A percentile compares a stretch with the other conserved stretches of the same genome.
Evolutionary conservation across 2,888 invertebrate species (phyloP).

Genomic region (Agelastica alni): DNA sequence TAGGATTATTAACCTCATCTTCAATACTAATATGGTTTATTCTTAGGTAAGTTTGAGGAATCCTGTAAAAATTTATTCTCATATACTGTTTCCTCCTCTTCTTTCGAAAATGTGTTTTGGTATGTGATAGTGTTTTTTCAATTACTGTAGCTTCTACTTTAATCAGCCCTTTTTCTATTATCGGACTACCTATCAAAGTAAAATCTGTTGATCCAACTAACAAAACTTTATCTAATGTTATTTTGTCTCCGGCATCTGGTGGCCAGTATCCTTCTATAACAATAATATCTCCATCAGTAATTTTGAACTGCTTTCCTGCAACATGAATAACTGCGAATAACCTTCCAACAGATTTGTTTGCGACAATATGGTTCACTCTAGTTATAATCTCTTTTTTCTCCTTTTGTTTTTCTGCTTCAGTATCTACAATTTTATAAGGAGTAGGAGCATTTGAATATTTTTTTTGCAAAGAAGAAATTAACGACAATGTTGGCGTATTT

Average conservation of each 20-base stretch:
- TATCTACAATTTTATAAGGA: conserved; percentile 50
- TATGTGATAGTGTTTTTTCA: conserved; percentile 81
- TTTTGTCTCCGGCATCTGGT: conserved; percentile 76
- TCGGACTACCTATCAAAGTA: conserved; percentile 78
- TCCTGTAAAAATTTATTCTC: conserved; percentile 72
- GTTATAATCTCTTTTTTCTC: conserved; percentile 61
- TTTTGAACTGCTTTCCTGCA: conserved; percentile 81
- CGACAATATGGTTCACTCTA: conserved; percentile 68
- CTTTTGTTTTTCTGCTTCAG: conserved; percentile 40
- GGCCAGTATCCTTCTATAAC: conserved; percentile 84
- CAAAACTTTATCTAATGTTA: conserved; percentile 82
- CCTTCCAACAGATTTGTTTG: conserved; percentile 62
- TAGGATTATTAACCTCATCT: conserved; percentile 52
- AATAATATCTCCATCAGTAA: conserved; percentile 84
- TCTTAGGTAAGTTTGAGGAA: conserved; percentile 73
- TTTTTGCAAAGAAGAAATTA: conserved; percentile 3
- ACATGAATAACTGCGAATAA: conserved; percentile 83
- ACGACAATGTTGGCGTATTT: conserved; percentile 1
- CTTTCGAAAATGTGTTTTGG: conserved; percentile 76
- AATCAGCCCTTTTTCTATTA: conserved; percentile 74
- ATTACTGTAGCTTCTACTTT: conserved; percentile 80
- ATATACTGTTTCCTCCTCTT: conserved; percentile 77
- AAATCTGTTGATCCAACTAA: conserved; percentile 80
- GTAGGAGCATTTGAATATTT: conserved; percentile 37
- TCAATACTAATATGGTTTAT: conserved; percentile 73